These are phyloP conservation scores for Takifugu bimaculatus DNA, from an alignment of 2,113 vertebrate genomes.

Conservation along the genomic window DNA sequence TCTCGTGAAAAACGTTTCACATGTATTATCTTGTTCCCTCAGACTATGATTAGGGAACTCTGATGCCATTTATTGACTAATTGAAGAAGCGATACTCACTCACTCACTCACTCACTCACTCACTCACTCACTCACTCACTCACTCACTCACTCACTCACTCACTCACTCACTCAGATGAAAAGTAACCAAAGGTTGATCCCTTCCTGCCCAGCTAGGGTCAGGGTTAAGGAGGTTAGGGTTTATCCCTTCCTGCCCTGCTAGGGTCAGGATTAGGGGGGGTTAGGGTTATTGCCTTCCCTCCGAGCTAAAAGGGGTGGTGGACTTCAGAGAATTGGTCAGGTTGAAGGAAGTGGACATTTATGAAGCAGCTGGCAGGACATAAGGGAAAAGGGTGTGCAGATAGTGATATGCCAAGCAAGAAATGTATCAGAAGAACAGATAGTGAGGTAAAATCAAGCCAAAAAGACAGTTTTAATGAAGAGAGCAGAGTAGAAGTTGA, in stretches of 20 bases:
- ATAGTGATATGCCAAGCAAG: slow-evolving; percentile 47
- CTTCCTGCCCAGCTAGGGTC: slow-evolving; percentile 40
- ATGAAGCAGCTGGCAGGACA: slow-evolving; percentile 44
- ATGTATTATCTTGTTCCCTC: no score
- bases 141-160: not conserved
- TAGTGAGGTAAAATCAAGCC: no score
- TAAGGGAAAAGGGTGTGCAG: slow-evolving; percentile 42
- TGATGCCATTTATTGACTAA: not conserved
- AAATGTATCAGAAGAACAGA: no score
- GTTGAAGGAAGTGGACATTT: slow-evolving; percentile 19
- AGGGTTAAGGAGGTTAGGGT: not conserved
- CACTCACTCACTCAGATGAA: not conserved
- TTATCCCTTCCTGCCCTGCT: slow-evolving; percentile 12
- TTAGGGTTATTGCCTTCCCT: slow-evolving; percentile 27
- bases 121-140: slow-evolving; percentile 21
- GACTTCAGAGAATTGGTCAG: slow-evolving; percentile 13
- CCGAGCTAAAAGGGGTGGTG: slow-evolving; percentile 40
- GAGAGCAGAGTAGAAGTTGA: no score
- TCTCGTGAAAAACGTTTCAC: no score
- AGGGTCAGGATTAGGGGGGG: slow-evolving; percentile 26
- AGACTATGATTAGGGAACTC: no score
- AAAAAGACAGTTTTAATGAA: no score
- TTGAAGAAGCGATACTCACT: slow-evolving; percentile 15
- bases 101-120: slow-evolving; percentile 16
- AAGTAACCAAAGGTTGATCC: no score